Conservation (phyloP, 2,797 vertebrate genomes). For the Pseudochaenichthys georgianus region DNA sequence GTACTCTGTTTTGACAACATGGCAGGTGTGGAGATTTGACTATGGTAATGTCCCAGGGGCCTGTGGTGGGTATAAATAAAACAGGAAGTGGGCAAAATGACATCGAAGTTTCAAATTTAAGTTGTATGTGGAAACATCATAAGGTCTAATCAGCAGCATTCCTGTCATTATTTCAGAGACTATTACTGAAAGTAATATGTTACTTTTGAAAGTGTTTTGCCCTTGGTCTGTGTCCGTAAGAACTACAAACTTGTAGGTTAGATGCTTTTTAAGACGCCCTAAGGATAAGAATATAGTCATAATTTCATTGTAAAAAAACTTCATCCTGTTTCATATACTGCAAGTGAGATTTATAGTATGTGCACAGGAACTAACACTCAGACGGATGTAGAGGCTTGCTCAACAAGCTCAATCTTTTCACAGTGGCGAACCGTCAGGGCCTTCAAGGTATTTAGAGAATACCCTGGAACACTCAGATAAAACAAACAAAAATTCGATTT, state of each 20-base stretch:
- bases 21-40: constrained; percentile 42
- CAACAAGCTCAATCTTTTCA: neutral
- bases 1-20: constrained; percentile 48
- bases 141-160: neutral
- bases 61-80: neutral
- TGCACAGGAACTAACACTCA: constrained; percentile 14
- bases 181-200: neutral
- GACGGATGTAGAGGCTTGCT: neutral
- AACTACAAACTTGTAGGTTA: neutral
- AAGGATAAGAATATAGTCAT: neutral
- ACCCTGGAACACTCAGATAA: too few species aligned
- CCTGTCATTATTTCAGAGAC: neutral
- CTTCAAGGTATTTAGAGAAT: too few species aligned
- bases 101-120: constrained; percentile 14
- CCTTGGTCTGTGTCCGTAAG: neutral
- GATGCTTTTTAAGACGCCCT: too few species aligned
- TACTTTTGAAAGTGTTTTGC: neutral
- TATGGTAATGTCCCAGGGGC: constrained; percentile 26
- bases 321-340: neutral
- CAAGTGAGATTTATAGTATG: neutral
- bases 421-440: too few species aligned
- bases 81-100: constrained; percentile 1
- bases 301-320: neutral
- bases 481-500: too few species aligned
- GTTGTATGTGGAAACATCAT: neutral